Evolutionary conservation across 1,140 invertebrate genomes (phyloP).

Genomic region (Pseudomyrmex concolor): DNA sequence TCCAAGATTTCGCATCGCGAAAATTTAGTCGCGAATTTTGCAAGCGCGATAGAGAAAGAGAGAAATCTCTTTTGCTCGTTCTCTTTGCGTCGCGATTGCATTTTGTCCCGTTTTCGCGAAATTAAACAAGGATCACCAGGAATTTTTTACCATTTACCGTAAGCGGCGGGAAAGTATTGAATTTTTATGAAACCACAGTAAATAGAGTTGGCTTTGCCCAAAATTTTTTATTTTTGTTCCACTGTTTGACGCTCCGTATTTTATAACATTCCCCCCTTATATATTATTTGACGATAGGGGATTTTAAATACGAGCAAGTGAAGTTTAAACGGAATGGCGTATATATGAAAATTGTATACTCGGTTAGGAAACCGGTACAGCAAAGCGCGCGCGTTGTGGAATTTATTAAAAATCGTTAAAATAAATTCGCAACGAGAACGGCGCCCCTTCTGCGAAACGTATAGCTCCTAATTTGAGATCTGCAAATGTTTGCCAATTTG

Average conservation of each 20-base stretch:
- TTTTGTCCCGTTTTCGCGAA: not conserved
- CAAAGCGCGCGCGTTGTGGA: not conserved
- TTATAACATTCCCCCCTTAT: conserved; percentile 42
- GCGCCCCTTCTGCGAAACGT: not conserved
- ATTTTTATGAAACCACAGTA: conserved; percentile 35
- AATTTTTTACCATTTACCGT: conserved; percentile 9
- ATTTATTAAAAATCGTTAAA: conserved; percentile 58
- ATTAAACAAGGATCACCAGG: conserved; percentile 32
- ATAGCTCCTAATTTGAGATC: conserved; percentile 47
- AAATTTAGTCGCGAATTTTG: not conserved
- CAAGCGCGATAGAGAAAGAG: not conserved
- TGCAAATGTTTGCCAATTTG: conserved; percentile 52
- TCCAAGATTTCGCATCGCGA: conserved; percentile 4
- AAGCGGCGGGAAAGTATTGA: conserved; percentile 5
- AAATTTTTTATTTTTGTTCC: conserved; percentile 48
- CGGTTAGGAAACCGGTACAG: conserved; percentile 26
- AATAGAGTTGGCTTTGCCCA: conserved; percentile 8
- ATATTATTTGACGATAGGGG: conserved; percentile 40
- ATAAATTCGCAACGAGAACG: conserved; percentile 20
- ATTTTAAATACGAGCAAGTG: conserved; percentile 35
- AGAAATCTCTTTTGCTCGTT: not conserved
- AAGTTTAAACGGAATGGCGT: conserved; percentile 50
- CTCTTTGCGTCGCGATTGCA: not conserved
- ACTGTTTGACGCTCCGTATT: conserved; percentile 43
- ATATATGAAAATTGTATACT: conserved; percentile 45